Evolutionary conservation across 2,888 invertebrate species (phyloP).

Genomic region (Saturnia pavonia): DNA sequence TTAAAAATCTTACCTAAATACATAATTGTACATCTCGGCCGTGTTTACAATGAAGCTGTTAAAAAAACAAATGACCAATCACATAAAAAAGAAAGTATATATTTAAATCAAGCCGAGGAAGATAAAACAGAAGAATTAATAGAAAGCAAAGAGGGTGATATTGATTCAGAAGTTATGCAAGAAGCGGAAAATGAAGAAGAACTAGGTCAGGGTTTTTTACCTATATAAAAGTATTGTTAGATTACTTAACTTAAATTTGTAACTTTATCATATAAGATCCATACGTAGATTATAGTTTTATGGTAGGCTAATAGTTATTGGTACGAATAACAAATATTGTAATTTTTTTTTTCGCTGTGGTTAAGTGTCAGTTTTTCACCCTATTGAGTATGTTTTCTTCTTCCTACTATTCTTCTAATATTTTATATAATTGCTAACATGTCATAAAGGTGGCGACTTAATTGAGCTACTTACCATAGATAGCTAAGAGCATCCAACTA

Average conservation of each 20-base stretch:
- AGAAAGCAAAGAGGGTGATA: neutral
- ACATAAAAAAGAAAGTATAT: neutral
- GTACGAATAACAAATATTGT: neutral
- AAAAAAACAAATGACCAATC: neutral
- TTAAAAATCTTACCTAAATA: slow-evolving; percentile 43
- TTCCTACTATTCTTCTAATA: neutral
- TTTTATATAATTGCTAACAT: neutral
- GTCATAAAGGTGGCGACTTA: neutral
- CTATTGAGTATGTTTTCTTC: too few relatives aligned
- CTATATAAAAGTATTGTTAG: neutral
- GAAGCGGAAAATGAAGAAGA: neutral
- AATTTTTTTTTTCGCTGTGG: neutral
- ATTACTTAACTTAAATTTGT: neutral
- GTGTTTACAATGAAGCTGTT: slow-evolving; percentile 9
- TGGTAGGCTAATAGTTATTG: neutral
- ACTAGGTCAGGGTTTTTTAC: neutral
- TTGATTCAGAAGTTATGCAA: neutral
- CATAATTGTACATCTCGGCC: slow-evolving; percentile 23
- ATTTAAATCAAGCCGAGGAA: neutral
- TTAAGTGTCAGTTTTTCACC: neutral
- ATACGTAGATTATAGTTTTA: neutral
- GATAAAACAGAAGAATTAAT: neutral
- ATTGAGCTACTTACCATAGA: neutral
- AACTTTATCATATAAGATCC: neutral
- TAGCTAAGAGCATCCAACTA: neutral